phyloP scores from a whole-genome alignment of 2,113 vertebrate species.

The Ictalurus punctatus region DNA sequence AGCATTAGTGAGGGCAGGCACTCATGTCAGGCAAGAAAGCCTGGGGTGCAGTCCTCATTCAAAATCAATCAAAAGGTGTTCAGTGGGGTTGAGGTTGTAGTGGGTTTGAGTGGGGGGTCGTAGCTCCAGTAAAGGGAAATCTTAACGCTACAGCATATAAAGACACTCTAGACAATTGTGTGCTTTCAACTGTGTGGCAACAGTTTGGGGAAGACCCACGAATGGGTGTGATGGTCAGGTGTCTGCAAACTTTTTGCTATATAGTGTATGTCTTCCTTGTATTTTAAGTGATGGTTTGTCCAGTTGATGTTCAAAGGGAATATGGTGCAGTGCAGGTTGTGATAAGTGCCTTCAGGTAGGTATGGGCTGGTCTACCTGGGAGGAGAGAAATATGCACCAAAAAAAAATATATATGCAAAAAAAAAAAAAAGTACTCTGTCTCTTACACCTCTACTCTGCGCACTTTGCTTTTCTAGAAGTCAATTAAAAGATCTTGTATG shows the following conservation, averaged over 20 bases:
- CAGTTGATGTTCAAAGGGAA: neutral
- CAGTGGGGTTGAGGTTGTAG: neutral
- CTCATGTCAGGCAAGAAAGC: neutral
- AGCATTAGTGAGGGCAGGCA: neutral
- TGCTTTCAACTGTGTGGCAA: neutral
- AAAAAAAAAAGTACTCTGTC: too few species aligned
- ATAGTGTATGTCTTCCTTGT: neutral
- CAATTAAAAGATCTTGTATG: too few species aligned
- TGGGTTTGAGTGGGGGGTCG: too few species aligned
- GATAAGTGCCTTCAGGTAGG: neutral
- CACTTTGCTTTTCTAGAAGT: too few species aligned
- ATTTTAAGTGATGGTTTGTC: neutral
- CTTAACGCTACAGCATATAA: neutral
- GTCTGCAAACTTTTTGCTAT: neutral
- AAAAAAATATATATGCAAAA: too few species aligned
- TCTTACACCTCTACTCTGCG: too few species aligned
- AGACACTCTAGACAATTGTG: neutral
- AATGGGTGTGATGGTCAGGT: neutral
- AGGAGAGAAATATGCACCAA: too few species aligned
- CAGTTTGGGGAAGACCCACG: neutral
- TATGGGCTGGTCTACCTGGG: too few species aligned
- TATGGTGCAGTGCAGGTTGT: neutral
- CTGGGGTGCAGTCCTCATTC: neutral
- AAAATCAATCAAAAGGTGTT: neutral
- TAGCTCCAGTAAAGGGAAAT: neutral